Conservation (phyloP, 2,113 vertebrate genomes). For the Mola mola region DNA sequence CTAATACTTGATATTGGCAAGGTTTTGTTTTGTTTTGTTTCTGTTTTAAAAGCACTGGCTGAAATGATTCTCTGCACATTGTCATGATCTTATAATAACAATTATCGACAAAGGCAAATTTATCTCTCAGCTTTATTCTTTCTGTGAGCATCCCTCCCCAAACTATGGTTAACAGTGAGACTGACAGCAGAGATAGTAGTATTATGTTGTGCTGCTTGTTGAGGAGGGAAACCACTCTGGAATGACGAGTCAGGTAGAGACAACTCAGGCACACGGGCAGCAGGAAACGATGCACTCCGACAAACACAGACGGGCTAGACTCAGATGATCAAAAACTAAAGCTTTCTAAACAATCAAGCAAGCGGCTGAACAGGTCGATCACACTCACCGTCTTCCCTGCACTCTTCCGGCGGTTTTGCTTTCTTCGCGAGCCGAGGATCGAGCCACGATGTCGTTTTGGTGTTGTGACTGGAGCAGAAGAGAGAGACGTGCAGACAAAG, state of each 20-base stretch:
- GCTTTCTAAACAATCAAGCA: too few species aligned
- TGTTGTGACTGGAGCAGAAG: conserved; percentile 93
- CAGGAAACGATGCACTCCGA: conserved; percentile 29
- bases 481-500: conserved; percentile 24
- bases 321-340: conserved; percentile 26
- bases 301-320: conserved; percentile 21
- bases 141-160: too few species aligned
- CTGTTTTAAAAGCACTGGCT: too few species aligned
- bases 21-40: too few species aligned
- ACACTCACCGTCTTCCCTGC: conserved; percentile 96
- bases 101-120: too few species aligned
- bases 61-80: too few species aligned
- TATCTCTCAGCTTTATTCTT: too few species aligned
- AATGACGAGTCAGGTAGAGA: conserved; percentile 31
- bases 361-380: conserved; percentile 6
- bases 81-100: too few species aligned
- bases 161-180: conserved; percentile 21
- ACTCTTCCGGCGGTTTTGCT: conserved; percentile 98
- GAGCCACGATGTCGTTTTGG: conserved; percentile 99
- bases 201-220: too few species aligned
- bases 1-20: too few species aligned
- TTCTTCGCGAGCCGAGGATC: conserved; percentile 99
- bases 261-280: conserved; percentile 43
- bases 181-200: conserved; percentile 10
- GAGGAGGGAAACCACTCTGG: too few species aligned